Evolutionary conservation across 2,797 vertebrate species (phyloP), one percentile per base, ranked within the genome.

Genomic region (Champsocephalus gunnari): DNA sequence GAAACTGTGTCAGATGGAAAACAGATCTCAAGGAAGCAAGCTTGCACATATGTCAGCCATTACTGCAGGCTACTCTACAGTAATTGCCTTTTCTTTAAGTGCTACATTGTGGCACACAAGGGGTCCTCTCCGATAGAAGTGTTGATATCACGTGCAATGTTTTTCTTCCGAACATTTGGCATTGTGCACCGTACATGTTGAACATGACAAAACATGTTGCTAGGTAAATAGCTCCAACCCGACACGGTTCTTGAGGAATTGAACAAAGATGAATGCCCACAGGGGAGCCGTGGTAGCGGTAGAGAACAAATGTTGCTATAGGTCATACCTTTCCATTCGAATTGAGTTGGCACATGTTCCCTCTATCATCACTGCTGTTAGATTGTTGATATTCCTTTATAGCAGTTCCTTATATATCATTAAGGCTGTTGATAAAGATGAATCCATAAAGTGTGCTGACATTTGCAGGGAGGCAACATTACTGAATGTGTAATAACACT

Each of bases 11-110:
- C 87, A 76, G 86, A 86, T 89, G 86, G 85, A 87, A 90, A 93
- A 81, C 83, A 90, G 85, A 90, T 83, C 86, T 85, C 48, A 60
- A 66, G 74, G 66, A 82, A 77, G 79, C 67, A 66, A 75, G 81
- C 73, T 73, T 82, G 71, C 88, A 91, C 89, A 90, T 85, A 86
- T 91, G 87, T 89, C 84, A 87, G 85, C 88, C 83, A 91, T 92
- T 91, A 89, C 80, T 74, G 86, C 66, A 80, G 81, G 83, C 84
- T 84, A 75, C 65, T 83, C 71, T 81, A 24, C 24, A 24, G 24
- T 24, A 83, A 88, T 87, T 86, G 76, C 80, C 51, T 82, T 80
- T 77, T 69, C 10, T 75, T 72, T 71, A 87, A 91, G 70, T 73
- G 84, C 76, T 79, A 75, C 77, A 80, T 75, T 84, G 77, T 88